Evolutionary conservation across 2,113 vertebrate species (phyloP).

Genomic region (Castor canadensis): DNA sequence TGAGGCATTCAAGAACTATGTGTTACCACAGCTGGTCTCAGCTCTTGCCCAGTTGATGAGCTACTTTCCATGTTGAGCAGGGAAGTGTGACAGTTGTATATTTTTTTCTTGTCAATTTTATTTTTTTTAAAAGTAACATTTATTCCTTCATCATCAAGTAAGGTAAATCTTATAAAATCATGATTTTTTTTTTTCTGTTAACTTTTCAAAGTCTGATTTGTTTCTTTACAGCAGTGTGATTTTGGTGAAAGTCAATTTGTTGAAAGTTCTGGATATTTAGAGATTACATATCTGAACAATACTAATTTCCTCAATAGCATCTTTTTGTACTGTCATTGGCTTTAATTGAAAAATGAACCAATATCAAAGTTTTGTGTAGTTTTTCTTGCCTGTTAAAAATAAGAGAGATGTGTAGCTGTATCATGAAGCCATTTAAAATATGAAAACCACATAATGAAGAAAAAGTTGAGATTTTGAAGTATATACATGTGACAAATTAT

Average conservation of each 20-base stretch:
- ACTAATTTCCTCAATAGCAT: not conserved
- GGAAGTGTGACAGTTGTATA: slow-evolving; percentile 54
- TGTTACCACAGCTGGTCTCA: slow-evolving; percentile 29
- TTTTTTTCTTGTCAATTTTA: slow-evolving; percentile 43
- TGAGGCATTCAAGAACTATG: not conserved
- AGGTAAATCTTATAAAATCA: slow-evolving; percentile 66
- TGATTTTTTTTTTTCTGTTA: not conserved
- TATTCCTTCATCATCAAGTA: slow-evolving; percentile 65
- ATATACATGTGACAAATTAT: not conserved
- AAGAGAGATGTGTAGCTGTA: not conserved
- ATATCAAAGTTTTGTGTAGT: not conserved
- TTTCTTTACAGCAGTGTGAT: not conserved
- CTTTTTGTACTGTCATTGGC: not conserved
- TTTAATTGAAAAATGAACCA: slow-evolving; percentile 42
- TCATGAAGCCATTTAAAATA: slow-evolving; percentile 26
- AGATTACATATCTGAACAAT: slow-evolving; percentile 5
- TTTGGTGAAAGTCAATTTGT: not conserved
- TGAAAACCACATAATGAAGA: slow-evolving; percentile 38
- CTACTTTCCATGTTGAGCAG: slow-evolving; percentile 36
- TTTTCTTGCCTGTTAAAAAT: slow-evolving; percentile 33
- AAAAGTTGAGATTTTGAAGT: slow-evolving; percentile 52
- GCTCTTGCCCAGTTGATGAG: not conserved
- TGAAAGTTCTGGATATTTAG: not conserved
- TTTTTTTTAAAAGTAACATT: slow-evolving; percentile 45
- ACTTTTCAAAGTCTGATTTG: slow-evolving; percentile 14